Evolutionary conservation across 1,140 invertebrate species (phyloP).

Genomic region (Nasonia longicornis): DNA sequence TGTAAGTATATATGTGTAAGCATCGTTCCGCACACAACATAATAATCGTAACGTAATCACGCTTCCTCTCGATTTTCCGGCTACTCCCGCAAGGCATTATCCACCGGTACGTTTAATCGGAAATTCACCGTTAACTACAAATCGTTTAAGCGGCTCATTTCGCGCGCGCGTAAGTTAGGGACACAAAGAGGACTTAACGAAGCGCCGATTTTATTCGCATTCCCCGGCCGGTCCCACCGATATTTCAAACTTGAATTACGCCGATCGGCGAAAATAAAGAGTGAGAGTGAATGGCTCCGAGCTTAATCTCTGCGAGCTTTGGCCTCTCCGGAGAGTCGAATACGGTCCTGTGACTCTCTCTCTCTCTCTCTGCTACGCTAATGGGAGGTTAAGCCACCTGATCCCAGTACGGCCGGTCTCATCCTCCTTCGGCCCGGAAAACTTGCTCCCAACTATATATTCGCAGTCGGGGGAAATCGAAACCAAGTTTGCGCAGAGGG

Average conservation of each 20-base stretch:
- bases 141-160: slow-evolving; percentile 9
- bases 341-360: slow-evolving; percentile 44
- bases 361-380: slow-evolving; percentile 57
- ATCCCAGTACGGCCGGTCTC: slow-evolving; percentile 47
- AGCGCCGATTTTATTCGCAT: slow-evolving; percentile 32
- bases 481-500: slow-evolving; percentile 24
- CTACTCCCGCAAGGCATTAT: slow-evolving; percentile 40
- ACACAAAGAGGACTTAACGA: slow-evolving; percentile 20
- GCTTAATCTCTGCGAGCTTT: too few species aligned
- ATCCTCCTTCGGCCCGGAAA: slow-evolving; percentile 11
- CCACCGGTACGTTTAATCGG: slow-evolving; percentile 49
- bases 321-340: slow-evolving; percentile 40
- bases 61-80: slow-evolving; percentile 14
- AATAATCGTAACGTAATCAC: slow-evolving; percentile 43
- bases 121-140: slow-evolving; percentile 13
- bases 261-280: slow-evolving; percentile 15
- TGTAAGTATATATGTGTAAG: not conserved
- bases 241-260: slow-evolving; percentile 25
- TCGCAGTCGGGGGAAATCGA: slow-evolving; percentile 26
- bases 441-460: slow-evolving; percentile 2
- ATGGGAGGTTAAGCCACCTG: slow-evolving; percentile 67
- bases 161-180: not conserved
- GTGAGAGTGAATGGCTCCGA: not conserved
- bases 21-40: not conserved
- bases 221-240: not conserved